A percentile compares a stretch with the other conserved stretches of the same genome.
phyloP scores from a whole-genome alignment of 2,113 vertebrate genomes.

The Anguilla japonica region DNA sequence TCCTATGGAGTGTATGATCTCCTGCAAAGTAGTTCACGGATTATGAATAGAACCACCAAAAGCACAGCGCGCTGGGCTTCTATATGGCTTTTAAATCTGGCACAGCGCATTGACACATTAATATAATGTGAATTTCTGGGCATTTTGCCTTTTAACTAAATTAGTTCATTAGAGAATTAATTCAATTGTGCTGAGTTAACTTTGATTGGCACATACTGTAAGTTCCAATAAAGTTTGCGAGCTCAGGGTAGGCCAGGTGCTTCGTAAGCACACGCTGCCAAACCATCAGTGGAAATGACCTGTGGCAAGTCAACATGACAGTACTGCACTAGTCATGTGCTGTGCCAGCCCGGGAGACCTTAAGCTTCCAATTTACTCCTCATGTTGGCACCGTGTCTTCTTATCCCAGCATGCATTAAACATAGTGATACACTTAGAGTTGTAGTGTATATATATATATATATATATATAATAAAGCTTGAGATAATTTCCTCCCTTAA shows the following conservation, averaged over 20 bases:
- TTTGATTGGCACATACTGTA: background rate
- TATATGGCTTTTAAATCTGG: too few relatives aligned
- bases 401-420: background rate
- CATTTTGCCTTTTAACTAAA: too few relatives aligned
- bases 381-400: background rate
- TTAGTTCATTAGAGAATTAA: too few relatives aligned
- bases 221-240: background rate
- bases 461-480: slow-evolving; percentile 30
- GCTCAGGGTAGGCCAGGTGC: background rate
- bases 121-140: too few relatives aligned
- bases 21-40: too few relatives aligned
- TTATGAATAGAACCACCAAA: too few relatives aligned
- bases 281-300: background rate
- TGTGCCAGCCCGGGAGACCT: too few relatives aligned
- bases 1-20: too few relatives aligned
- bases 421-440: background rate
- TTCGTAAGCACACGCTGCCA: background rate
- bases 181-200: too few relatives aligned
- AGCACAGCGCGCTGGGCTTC: too few relatives aligned
- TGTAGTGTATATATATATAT: slow-evolving; percentile 38
- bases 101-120: too few relatives aligned
- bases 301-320: background rate
- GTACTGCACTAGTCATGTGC: background rate
- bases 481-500: slow-evolving; percentile 53
- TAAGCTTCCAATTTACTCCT: background rate